Evolutionary conservation across 2,888 invertebrate genomes (phyloP), one percentile per base, ranked within the genome.

Genomic region (Cosmopolites sordidus): DNA sequence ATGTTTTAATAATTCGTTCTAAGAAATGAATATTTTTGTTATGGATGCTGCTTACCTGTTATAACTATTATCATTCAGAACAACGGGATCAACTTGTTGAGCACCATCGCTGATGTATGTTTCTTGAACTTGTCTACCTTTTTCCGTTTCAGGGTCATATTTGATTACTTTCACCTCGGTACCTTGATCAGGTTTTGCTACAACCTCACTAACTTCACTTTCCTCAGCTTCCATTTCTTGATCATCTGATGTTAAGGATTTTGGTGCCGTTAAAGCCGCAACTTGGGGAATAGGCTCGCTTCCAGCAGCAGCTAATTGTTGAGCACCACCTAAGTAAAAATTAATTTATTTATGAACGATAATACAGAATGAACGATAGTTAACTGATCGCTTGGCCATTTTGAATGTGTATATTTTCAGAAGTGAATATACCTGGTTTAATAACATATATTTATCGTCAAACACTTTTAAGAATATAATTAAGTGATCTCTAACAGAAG

Each of bases 131-230:
- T 81, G 76, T 65, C 83, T 81, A 51, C 86, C 88, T 74, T 86
- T 83, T 39, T 81, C 79, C 57, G 87, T 87, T 65, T 82, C 80
- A 1, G 89, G 87, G 72, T 90, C 83, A 65, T 87, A 91, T 64
- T 85, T 86, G 6, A 91, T 89, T 43, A 91, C 89, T 77, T 91
- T 91, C 80, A 91, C 86, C 74, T 89, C 87, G 39, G 89, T 84
- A 50, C 82, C 79, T 49, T 83, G 80, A 1, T 38, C 33, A 43
- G 78, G 78, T 66, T 71, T 77, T 45, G 69, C 77, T 50, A 69
- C 64, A 5, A 68, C 66, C 60, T 75, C 72, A 40, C 64, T 61
- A 22, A 77, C 76, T 72, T 81, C 80, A 27, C 81, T 81, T 40
- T 78, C 80, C 16, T 81, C 80, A 38, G 79, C 74, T 61, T 81